phyloP scores from a whole-genome alignment of 2,797 vertebrate genomes.

The Molossus molossus region DNA sequence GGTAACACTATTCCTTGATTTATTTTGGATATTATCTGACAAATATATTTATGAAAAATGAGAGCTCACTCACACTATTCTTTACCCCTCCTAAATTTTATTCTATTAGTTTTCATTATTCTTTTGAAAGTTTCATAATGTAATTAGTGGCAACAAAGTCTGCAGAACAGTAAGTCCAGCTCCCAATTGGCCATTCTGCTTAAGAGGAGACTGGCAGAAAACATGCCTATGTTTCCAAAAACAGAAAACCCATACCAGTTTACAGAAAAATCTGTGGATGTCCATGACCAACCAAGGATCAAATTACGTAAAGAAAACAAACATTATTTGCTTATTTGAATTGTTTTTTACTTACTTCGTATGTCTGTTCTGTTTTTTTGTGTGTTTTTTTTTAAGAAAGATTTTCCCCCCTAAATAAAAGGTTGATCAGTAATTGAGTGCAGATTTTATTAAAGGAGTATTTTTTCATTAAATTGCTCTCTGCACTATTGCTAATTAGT shows the following conservation, averaged over 20 bases:
- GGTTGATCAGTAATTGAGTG: constrained; percentile 48
- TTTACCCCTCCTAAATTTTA: constrained; percentile 39
- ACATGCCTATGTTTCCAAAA: constrained; percentile 25
- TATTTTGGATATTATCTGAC: constrained; percentile 60
- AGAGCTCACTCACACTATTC: neutral
- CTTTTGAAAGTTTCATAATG: constrained; percentile 59
- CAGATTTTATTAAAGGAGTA: constrained; percentile 47
- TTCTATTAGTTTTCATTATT: constrained; percentile 51
- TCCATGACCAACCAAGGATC: constrained; percentile 43
- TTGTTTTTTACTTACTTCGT: constrained; percentile 55
- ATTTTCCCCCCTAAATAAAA: neutral
- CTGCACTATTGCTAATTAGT: constrained; percentile 51
- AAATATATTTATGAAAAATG: constrained; percentile 66
- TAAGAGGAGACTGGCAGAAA: constrained; percentile 38
- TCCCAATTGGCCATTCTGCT: constrained; percentile 37
- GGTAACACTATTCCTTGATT: constrained; percentile 34
- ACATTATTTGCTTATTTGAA: constrained; percentile 33
- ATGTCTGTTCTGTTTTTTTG: constrained; percentile 4
- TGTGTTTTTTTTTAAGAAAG: neutral
- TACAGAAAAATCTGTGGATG: neutral
- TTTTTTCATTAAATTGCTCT: constrained; percentile 51
- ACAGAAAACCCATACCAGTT: constrained; percentile 35
- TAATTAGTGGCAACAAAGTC: constrained; percentile 45
- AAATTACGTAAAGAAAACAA: constrained; percentile 56
- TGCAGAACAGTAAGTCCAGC: neutral